phyloP scores from a whole-genome alignment of 2,797 vertebrate genomes.

The Alfaro cultratus region DNA sequence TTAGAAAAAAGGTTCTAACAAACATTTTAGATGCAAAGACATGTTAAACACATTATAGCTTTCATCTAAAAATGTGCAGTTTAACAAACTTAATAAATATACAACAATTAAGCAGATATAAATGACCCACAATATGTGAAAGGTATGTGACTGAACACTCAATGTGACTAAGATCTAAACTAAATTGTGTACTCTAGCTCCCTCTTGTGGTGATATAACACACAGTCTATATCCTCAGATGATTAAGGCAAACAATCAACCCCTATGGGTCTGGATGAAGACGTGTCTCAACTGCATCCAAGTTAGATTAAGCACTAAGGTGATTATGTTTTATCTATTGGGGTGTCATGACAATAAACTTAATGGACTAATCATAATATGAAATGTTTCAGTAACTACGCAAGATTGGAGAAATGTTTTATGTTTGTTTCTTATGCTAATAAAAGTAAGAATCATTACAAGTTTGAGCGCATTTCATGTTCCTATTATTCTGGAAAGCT shows the following conservation, averaged over 20 bases:
- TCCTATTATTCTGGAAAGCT: slow-evolving; percentile 17
- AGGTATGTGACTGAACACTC: not conserved
- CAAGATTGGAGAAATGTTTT: slow-evolving; percentile 30
- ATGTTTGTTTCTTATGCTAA: slow-evolving; percentile 17
- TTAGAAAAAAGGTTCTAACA: not conserved
- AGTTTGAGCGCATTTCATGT: slow-evolving; percentile 25
- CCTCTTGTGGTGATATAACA: slow-evolving; percentile 56
- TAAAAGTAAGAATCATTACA: slow-evolving; percentile 23
- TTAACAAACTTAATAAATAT: not conserved
- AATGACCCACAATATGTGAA: not conserved
- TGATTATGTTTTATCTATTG: slow-evolving; percentile 23
- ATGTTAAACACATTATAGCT: not conserved
- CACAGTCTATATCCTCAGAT: not conserved
- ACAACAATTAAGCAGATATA: not conserved
- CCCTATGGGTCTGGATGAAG: not conserved
- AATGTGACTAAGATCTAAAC: not conserved
- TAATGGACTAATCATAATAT: slow-evolving; percentile 16
- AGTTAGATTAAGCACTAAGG: slow-evolving; percentile 3
- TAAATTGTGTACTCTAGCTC: slow-evolving; percentile 50
- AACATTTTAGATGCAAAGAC: not conserved
- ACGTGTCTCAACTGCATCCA: not conserved
- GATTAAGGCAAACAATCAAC: not conserved
- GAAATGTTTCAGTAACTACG: slow-evolving; percentile 19
- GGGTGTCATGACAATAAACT: slow-evolving; percentile 11
- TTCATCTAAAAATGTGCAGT: not conserved